A percentile compares a stretch with the other conserved stretches of the same genome.
Conservation (phyloP, 2,888 invertebrate species). For the Troglohyphantes excavatus region DNA sequence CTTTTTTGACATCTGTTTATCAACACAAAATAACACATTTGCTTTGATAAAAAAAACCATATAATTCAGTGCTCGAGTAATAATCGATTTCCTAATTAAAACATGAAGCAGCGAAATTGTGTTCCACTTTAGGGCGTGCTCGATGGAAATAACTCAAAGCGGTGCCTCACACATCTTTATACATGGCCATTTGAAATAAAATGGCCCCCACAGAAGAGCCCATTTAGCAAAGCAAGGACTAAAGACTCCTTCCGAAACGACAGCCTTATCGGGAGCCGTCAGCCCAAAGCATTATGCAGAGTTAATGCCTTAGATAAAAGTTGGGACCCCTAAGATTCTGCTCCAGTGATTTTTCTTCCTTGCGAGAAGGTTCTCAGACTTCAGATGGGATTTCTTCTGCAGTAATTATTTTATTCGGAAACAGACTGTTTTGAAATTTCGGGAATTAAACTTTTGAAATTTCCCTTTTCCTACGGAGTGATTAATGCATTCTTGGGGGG, state of each 20-base stretch:
- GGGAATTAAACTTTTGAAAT: slow-evolving; percentile 70
- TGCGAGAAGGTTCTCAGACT: neutral
- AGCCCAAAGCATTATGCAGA: slow-evolving; percentile 50
- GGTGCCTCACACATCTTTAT: slow-evolving; percentile 30
- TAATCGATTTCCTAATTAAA: neutral
- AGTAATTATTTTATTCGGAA: slow-evolving; percentile 75
- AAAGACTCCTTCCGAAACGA: slow-evolving; percentile 22
- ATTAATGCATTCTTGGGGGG: slow-evolving; percentile 62
- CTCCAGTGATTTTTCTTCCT: slow-evolving; percentile 51
- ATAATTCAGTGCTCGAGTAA: too few species aligned
- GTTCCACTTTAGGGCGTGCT: neutral
- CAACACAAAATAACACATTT: too few species aligned
- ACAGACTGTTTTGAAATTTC: slow-evolving; percentile 77
- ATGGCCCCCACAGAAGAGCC: slow-evolving; percentile 22
- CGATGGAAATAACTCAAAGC: slow-evolving; percentile 23
- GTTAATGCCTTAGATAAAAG: slow-evolving; percentile 70
- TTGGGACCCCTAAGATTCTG: slow-evolving; percentile 46
- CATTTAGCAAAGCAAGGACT: slow-evolving; percentile 22
- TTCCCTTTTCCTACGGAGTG: slow-evolving; percentile 45
- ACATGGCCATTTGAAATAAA: slow-evolving; percentile 34
- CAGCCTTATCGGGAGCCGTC: slow-evolving; percentile 53
- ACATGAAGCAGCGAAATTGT: neutral
- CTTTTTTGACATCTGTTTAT: too few species aligned
- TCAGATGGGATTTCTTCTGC: slow-evolving; percentile 63
- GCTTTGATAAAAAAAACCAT: too few species aligned